Percentiles rank a stretch among this genome's conserved stretches.
Evolutionary conservation across 2,888 invertebrate species (phyloP).

Genomic region (Gandaritis pyraliata): DNA sequence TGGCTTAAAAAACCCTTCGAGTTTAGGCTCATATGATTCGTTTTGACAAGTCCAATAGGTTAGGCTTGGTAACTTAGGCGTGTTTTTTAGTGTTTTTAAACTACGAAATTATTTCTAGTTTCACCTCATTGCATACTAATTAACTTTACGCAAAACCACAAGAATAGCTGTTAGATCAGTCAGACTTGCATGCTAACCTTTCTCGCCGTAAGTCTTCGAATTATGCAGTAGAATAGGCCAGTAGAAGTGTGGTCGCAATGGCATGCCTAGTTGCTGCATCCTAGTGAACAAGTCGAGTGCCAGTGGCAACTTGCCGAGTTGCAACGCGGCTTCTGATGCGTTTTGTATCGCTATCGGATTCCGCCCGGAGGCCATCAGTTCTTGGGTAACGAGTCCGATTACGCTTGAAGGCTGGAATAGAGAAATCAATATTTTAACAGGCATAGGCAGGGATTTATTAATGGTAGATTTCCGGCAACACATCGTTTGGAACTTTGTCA

Average conservation of each 20-base stretch:
- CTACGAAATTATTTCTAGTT: no score
- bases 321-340: slow-evolving; percentile 82
- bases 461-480: no score
- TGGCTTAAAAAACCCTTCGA: no score
- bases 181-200: slow-evolving; percentile 55
- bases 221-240: slow-evolving; percentile 86
- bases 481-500: no score
- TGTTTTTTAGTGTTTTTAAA: no score
- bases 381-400: slow-evolving; percentile 71
- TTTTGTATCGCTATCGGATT: slow-evolving; percentile 80
- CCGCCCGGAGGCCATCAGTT: slow-evolving; percentile 73
- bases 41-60: no score
- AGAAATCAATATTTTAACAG: not conserved
- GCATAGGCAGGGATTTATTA: no score
- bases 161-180: not conserved
- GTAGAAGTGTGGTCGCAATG: slow-evolving; percentile 86
- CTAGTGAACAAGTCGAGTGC: slow-evolving; percentile 73
- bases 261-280: slow-evolving; percentile 70
- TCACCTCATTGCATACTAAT: no score
- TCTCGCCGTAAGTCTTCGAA: slow-evolving; percentile 80
- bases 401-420: slow-evolving; percentile 71
- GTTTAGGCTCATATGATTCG: no score
- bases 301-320: slow-evolving; percentile 68
- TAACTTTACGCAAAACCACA: no score
- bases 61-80: no score